A percentile compares a stretch with the other conserved stretches of the same genome.
These are phyloP conservation scores for Paraplagusia blochii DNA, from an alignment of 2,113 vertebrate genomes.

Conservation along the genomic window DNA sequence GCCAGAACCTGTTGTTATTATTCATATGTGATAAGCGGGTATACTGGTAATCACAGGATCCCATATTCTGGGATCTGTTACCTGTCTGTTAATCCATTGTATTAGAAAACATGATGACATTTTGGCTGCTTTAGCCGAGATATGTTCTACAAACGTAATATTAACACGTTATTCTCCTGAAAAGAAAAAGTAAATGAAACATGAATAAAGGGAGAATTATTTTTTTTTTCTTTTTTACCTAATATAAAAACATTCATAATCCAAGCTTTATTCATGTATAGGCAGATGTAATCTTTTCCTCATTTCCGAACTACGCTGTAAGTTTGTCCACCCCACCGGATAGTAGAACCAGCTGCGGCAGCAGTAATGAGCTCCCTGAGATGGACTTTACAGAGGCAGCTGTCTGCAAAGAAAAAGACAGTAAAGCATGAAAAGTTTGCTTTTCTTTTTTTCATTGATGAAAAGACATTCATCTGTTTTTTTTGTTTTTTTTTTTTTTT, in stretches of 20 bases:
- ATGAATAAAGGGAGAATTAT: background rate
- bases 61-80: too few relatives aligned
- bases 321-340: background rate
- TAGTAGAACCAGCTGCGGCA: constrained; percentile 7
- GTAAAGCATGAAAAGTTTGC: constrained; percentile 4
- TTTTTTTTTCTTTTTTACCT: background rate
- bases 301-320: background rate
- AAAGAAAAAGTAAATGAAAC: too few relatives aligned
- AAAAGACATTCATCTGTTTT: constrained; percentile 3
- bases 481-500: background rate
- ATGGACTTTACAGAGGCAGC: constrained; percentile 7
- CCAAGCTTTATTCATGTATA: constrained; percentile 1
- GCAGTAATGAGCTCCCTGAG: constrained; percentile 9
- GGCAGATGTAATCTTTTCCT: background rate
- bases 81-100: too few relatives aligned
- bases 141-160: too few relatives aligned
- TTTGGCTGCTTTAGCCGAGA: too few relatives aligned
- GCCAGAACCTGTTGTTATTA: too few relatives aligned
- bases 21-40: too few relatives aligned
- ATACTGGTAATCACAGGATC: too few relatives aligned
- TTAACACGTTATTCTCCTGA: background rate
- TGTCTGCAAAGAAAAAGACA: constrained; percentile 2
- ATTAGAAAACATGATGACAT: too few relatives aligned
- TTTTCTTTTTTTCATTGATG: constrained; percentile 7
- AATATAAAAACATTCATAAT: background rate